Conservation (phyloP, 2,797 vertebrate species). For the Myotis myotis region DNA sequence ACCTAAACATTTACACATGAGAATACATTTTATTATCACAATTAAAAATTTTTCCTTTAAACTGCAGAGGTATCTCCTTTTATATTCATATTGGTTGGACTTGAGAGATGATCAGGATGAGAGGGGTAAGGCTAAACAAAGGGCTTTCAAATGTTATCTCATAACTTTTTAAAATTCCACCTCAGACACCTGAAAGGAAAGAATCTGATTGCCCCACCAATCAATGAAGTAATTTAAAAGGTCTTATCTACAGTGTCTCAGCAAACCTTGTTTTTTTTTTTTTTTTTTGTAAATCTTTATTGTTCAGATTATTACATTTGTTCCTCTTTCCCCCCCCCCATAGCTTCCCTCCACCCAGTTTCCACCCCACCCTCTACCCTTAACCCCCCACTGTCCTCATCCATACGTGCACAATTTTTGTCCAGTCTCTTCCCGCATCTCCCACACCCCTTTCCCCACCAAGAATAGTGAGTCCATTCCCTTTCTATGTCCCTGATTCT, state of each 20-base stretch:
- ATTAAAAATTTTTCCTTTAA: not conserved
- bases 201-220: not conserved
- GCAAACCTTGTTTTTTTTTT: not conserved
- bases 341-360: too few species aligned
- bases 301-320: too few species aligned
- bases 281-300: too few species aligned
- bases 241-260: not conserved
- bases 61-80: not conserved
- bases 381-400: too few species aligned
- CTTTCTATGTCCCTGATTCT: too few species aligned
- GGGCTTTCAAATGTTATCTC: not conserved
- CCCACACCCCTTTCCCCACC: too few species aligned
- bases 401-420: too few species aligned
- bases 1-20: not conserved
- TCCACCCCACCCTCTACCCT: too few species aligned
- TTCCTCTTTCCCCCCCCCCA: too few species aligned
- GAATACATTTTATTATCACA: not conserved
- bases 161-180: not conserved
- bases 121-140: not conserved
- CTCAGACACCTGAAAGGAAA: not conserved
- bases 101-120: not conserved
- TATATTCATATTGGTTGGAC: not conserved
- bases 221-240: not conserved
- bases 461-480: too few species aligned
- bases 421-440: too few species aligned